These are phyloP conservation scores for Tragelaphus imberbis DNA, from an alignment of 2,113 vertebrate species.

Conservation along the genomic window DNA sequence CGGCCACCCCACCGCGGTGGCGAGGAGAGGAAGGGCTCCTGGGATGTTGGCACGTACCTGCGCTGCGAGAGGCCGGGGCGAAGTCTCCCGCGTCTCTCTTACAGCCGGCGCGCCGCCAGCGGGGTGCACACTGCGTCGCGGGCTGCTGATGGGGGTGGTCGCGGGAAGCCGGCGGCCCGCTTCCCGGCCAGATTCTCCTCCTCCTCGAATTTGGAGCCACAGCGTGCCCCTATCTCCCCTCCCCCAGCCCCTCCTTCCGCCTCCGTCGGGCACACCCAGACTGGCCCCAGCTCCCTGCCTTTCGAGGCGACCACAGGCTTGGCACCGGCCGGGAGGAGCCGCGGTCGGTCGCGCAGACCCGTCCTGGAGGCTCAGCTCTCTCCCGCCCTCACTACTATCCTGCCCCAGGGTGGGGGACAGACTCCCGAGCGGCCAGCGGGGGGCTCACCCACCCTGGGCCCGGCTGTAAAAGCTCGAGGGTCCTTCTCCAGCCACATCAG, in stretches of 20 bases:
- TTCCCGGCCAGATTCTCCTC: not conserved
- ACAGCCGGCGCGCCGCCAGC: not conserved
- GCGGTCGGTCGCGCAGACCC: not conserved
- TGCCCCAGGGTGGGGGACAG: not conserved
- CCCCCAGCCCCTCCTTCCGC: not conserved
- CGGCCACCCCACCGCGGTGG: rapidly evolving
- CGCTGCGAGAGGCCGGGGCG: not conserved
- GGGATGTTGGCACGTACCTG: not conserved
- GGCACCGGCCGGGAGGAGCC: not conserved
- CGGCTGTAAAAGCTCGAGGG: not conserved
- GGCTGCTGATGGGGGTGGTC: not conserved
- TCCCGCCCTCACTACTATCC: not conserved
- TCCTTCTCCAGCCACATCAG: not conserved
- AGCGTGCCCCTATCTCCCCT: not conserved
- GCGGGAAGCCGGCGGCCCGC: not conserved
- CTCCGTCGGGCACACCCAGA: not conserved
- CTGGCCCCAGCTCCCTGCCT: not conserved
- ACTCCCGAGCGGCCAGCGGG: not conserved
- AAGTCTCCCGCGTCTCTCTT: not conserved
- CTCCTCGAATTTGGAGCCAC: not conserved
- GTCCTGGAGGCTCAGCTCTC: not conserved
- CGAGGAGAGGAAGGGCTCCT: not conserved
- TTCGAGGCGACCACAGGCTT: not conserved
- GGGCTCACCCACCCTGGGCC: not conserved
- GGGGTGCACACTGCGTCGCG: not conserved